Evolutionary conservation across 1,140 invertebrate genomes (phyloP).

Genomic region (Conopomorpha cramerella): DNA sequence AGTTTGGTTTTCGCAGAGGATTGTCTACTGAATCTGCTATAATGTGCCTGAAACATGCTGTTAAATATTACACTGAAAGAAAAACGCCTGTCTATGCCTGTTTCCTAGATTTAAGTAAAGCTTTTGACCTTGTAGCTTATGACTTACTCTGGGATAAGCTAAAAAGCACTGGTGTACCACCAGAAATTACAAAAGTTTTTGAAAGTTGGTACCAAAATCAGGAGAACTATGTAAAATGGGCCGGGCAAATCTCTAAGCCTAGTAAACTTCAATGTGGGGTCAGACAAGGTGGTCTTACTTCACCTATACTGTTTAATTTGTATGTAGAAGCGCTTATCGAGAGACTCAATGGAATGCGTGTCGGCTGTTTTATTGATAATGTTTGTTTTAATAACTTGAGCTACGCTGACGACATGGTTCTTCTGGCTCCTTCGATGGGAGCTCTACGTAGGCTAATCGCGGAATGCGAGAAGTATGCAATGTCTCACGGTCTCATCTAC

Average conservation of each 20-base stretch:
- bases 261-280: background rate
- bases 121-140: background rate
- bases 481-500: slow-evolving; percentile 3
- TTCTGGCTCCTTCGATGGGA: background rate
- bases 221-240: background rate
- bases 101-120: background rate
- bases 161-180: background rate
- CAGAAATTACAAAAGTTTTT: slow-evolving; percentile 8
- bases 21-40: background rate
- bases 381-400: slow-evolving; percentile 4
- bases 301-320: background rate
- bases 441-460: background rate
- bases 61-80: background rate
- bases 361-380: background rate
- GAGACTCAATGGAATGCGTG: background rate
- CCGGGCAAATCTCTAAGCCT: background rate
- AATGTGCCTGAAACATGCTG: background rate
- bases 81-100: background rate
- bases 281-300: background rate
- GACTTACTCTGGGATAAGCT: background rate
- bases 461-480: slow-evolving; percentile 5
- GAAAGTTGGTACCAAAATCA: slow-evolving; percentile 7
- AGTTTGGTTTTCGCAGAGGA: background rate
- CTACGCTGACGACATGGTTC: background rate
- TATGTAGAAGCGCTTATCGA: background rate